These are phyloP conservation scores for Watsonalla binaria DNA, from an alignment of 2,888 invertebrate species.

Conservation along the genomic window DNA sequence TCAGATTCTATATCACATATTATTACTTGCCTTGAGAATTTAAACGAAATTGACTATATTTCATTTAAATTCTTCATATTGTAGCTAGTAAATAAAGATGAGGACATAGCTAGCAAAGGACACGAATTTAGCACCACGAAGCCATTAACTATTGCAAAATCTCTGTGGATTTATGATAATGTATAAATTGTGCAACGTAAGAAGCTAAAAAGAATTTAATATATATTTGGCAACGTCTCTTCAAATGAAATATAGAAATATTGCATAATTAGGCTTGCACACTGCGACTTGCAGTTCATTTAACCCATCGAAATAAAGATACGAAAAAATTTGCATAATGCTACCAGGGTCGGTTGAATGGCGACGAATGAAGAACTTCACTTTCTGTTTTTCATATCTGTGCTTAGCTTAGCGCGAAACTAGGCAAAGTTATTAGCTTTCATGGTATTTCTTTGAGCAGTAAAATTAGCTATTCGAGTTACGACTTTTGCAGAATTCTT, in stretches of 20 bases:
- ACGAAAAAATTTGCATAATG: slow-evolving; percentile 1
- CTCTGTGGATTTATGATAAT: no score
- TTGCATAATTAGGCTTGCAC: slow-evolving; percentile 14
- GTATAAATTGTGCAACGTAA: no score
- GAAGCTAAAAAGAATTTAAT: slow-evolving; percentile 4
- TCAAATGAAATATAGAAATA: slow-evolving; percentile 23
- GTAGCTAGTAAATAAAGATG: no score
- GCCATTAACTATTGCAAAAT: no score
- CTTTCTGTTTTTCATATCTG: slow-evolving; percentile 1
- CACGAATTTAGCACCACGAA: no score
- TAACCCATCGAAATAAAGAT: slow-evolving; percentile 10
- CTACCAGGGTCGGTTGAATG: neutral
- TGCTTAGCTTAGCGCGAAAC: neutral
- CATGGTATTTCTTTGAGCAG: neutral
- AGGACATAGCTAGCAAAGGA: no score
- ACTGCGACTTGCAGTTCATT: slow-evolving; percentile 12
- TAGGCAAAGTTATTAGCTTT: neutral
- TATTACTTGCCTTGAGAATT: no score
- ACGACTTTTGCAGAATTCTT: neutral
- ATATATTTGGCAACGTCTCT: slow-evolving; percentile 25
- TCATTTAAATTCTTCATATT: no score
- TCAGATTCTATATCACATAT: no score
- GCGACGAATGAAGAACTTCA: neutral
- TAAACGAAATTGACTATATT: no score
- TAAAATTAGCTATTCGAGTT: neutral